Evolutionary conservation across 2,113 vertebrate genomes (phyloP).

Genomic region (Vulpes vulpes): DNA sequence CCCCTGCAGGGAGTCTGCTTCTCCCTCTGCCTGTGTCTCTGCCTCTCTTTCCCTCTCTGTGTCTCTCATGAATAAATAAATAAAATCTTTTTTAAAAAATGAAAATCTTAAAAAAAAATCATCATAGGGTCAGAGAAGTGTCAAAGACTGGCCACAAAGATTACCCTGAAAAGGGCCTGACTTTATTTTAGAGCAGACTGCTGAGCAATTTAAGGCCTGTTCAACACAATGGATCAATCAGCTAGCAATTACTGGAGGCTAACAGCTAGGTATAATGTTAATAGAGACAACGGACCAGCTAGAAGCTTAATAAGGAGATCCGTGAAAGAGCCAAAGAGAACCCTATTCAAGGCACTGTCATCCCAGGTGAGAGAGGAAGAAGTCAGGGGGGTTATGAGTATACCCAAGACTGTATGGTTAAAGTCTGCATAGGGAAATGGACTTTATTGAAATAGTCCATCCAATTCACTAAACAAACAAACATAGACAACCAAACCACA

Average conservation of each 20-base stretch:
- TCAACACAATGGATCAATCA: neutral
- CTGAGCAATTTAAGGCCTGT: neutral
- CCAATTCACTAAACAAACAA: neutral
- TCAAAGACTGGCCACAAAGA: neutral
- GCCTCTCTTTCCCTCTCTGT: too few relatives aligned
- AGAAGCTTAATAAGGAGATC: neutral
- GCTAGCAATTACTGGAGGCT: neutral
- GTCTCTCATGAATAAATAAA: too few relatives aligned
- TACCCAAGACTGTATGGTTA: too few relatives aligned
- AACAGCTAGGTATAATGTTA: neutral
- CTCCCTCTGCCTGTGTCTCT: too few relatives aligned
- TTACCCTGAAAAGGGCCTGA: neutral
- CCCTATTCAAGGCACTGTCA: neutral
- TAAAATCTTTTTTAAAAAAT: too few relatives aligned
- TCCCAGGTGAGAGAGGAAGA: neutral
- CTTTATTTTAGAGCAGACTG: neutral
- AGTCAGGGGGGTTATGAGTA: neutral
- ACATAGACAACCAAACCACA: neutral
- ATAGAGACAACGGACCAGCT: neutral
- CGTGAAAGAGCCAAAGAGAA: neutral
- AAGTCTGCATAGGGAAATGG: neutral
- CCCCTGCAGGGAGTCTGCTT: too few relatives aligned
- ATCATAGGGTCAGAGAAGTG: neutral
- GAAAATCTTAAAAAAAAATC: neutral
- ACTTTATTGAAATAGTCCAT: neutral